Evolutionary conservation across 2,113 vertebrate genomes (phyloP), one percentile per base, ranked within the genome.

Genomic region (Plestiodon gilberti): DNA sequence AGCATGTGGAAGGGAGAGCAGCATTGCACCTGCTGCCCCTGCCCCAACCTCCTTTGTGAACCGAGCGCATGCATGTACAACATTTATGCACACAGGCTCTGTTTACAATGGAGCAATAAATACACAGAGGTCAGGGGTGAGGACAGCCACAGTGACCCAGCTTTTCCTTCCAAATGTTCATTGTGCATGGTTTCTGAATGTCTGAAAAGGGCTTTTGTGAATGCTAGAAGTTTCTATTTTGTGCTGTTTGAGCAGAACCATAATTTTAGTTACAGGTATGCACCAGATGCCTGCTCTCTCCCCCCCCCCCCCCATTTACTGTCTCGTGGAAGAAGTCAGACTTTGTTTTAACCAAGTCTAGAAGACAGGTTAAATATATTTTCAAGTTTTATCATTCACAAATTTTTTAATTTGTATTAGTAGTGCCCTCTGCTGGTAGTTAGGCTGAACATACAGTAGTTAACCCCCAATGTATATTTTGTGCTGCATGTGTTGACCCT

Each of bases 261-360:
- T 1, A 0, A 3, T 62, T 79, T 52, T 25, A 59, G 25, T 30
- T 78, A 17, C 17, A 71, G 69, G 33, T 73, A 81, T 73, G 81
- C 76, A 81, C 18, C 1, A 20, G 35, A 85, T 40, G 18, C 48
- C 52, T 25, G n/a, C 20, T 57, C n/a, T n/a, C n/a, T n/a, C n/a
- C n/a, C n/a, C n/a, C n/a, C n/a, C n/a, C n/a, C 1, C 33, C 43
- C 74, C 7, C 22, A 74, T 30, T 43, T 59, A 89, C 61, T 71
- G 87, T 62, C 48, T 87, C 74, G 80, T 25, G 0, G 11, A 33
- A 8, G 25, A 62, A 6, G 22, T 38, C 70, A 76, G 38, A 17
- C 59, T 77, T 52, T 38, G 43, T 30, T n/a, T 89, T 73, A 77
- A 62, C 73, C 38, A 59, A 79, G 74, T 40, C 30, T 70, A 73